A percentile compares a stretch with the other conserved stretches of the same genome.
Conservation (phyloP, 2,113 vertebrate species). For the Leptocoma aspasia region DNA sequence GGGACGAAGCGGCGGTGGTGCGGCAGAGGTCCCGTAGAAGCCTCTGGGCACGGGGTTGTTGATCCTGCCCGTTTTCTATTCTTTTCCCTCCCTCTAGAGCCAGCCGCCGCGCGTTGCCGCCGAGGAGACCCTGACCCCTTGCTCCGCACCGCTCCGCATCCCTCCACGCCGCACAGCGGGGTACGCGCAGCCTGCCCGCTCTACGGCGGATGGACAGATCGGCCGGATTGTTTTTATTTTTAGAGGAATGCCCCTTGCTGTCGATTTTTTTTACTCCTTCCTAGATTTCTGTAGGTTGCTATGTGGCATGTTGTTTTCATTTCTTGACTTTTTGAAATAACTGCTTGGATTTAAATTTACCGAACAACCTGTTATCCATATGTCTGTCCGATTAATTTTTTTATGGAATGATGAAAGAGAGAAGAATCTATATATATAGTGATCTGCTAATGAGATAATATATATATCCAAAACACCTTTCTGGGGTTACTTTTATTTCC, state of each 20-base stretch:
- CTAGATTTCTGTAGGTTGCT: background rate
- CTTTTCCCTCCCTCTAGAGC: background rate
- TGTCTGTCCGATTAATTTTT: conserved; percentile 29
- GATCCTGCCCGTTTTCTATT: background rate
- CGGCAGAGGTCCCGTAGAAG: background rate
- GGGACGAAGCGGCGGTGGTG: background rate
- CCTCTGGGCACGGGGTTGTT: background rate
- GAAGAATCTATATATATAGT: conserved; percentile 15
- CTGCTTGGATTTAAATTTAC: background rate
- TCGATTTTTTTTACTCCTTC: background rate
- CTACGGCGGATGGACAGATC: background rate
- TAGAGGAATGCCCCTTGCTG: background rate
- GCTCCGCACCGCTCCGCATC: background rate
- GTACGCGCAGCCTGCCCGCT: background rate
- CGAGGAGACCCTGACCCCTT: background rate
- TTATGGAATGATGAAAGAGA: conserved; percentile 52
- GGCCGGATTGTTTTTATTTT: background rate
- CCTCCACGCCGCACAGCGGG: background rate
- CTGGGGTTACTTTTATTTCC: conserved; percentile 26
- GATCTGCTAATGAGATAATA: conserved; percentile 8
- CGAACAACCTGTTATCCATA: conserved; percentile 52
- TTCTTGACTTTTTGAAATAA: background rate
- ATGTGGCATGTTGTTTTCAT: background rate
- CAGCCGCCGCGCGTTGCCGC: background rate
- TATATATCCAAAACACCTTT: conserved; percentile 27